Percentiles rank a stretch among this genome's conserved stretches.
phyloP scores from a whole-genome alignment of 1,140 invertebrate genomes.

The Ruditapes philippinarum region DNA sequence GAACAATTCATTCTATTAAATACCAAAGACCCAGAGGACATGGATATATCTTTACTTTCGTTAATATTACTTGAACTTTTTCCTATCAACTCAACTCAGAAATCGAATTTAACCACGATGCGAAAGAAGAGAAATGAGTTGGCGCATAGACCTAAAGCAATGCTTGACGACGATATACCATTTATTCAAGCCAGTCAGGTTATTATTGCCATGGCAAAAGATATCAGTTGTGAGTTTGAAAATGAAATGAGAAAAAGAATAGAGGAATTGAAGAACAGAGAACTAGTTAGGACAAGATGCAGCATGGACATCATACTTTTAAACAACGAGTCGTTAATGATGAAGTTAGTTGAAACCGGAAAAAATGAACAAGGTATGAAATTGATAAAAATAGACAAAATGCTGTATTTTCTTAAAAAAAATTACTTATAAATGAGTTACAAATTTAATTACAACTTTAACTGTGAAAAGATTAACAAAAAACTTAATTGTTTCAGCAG shows the following conservation, averaged over 20 bases:
- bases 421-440: neutral
- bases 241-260: neutral
- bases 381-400: neutral
- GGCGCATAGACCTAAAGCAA: neutral
- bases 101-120: neutral
- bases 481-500: neutral
- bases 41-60: neutral
- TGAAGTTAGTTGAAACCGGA: neutral
- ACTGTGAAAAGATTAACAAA: neutral
- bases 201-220: neutral
- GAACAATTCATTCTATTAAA: neutral
- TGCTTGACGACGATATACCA: neutral
- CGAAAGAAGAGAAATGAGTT: neutral
- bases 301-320: neutral
- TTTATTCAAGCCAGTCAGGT: neutral
- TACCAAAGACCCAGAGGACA: neutral
- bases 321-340: neutral
- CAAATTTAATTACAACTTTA: no score
- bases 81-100: neutral
- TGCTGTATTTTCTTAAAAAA: neutral
- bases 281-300: neutral
- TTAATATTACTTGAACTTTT: neutral
- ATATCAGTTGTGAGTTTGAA: neutral
- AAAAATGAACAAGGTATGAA: neutral
- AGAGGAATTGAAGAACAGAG: neutral